Base-by-base conservation (phyloP, 2,888 invertebrate species). In the Bellardia bayeri region DNA sequence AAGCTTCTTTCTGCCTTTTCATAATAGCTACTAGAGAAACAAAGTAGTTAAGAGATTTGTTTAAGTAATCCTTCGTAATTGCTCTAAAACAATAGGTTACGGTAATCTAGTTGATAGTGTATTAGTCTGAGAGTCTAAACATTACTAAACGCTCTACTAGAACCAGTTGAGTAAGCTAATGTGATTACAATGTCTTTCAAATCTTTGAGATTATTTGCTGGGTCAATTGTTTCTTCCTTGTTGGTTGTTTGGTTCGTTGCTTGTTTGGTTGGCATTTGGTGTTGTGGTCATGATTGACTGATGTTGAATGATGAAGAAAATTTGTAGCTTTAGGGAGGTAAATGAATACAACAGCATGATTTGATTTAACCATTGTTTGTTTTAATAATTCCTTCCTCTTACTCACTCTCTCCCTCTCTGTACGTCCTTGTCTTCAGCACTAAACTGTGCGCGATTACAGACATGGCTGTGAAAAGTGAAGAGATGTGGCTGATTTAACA, bases 331-430 rank as follows among this genome's bases (percentile, higher is more conserved):
- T 85, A 79, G 87, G 87, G 87, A 81, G 82, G 85, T 79, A 82
- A 85, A 87, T 87, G 85, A 74, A 76, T 72, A 80, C 71, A 84
- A 81, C 78, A 72, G 61, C 80, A 75, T 74, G 82, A 76, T 82
- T 82, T 87, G 85, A 85, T 87, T 79, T 85, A 82, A 79, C 75
- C 85, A 69, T 85, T 87, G 87, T 87, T 87, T 87, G 85, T 87
- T 85, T 83, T 85, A 85, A 85, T 82, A 85, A 85, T 85, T 81
- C 56, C 71, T 54, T 71, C 37, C 33, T 61, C 16, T 66, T 16
- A 49, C 49, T 68, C 68, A n/a, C 30, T 69, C 11, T 64, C 63
- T 42, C 14, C 33, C 58, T 51, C 37, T 33, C 45, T 30, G 40
- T 45, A 33, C 45, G n/a, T 45, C 42, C 64, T 23, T 37, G 40